Conservation (phyloP, 2,888 invertebrate genomes). For the Mythimna pallens region DNA sequence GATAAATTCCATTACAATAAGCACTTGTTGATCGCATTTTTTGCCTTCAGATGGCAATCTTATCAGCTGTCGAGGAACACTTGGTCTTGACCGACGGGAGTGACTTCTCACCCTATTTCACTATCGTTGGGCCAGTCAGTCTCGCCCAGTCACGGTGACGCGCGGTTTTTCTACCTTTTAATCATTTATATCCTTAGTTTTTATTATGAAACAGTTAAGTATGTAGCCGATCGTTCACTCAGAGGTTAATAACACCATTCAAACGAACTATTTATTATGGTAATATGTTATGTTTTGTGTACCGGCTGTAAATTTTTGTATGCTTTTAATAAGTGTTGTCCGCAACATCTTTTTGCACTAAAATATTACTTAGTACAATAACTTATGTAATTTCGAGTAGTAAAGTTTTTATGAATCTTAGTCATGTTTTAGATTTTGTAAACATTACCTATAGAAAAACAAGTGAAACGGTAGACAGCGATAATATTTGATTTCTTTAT, state of each 20-base stretch:
- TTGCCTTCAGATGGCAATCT: conserved; percentile 37
- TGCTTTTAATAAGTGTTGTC: neutral
- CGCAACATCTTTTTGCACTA: conserved; percentile 29
- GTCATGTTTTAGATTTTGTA: conserved; percentile 34
- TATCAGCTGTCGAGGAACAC: conserved; percentile 51
- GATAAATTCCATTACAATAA: conserved; percentile 13
- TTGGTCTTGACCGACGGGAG: conserved; percentile 57
- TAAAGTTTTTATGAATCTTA: conserved; percentile 39
- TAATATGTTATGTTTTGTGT: conserved; percentile 59
- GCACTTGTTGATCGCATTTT: conserved; percentile 56
- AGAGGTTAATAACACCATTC: conserved; percentile 65
- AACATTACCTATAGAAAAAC: conserved; percentile 38
- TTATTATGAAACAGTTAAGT: conserved; percentile 61
- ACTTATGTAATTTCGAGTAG: conserved; percentile 43
- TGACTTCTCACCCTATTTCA: conserved; percentile 60
- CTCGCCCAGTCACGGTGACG: conserved; percentile 59
- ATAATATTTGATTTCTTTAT: conserved; percentile 3
- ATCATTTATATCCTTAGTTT: conserved; percentile 52
- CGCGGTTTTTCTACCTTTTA: conserved; percentile 51
- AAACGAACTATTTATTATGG: conserved; percentile 62
- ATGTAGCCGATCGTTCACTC: conserved; percentile 55
- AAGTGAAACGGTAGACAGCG: conserved; percentile 9
- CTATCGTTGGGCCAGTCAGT: conserved; percentile 54
- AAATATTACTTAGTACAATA: conserved; percentile 18
- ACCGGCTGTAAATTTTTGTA: conserved; percentile 36